phyloP scores from a whole-genome alignment of 2,113 vertebrate species.

The Phyllostomus discolor region DNA sequence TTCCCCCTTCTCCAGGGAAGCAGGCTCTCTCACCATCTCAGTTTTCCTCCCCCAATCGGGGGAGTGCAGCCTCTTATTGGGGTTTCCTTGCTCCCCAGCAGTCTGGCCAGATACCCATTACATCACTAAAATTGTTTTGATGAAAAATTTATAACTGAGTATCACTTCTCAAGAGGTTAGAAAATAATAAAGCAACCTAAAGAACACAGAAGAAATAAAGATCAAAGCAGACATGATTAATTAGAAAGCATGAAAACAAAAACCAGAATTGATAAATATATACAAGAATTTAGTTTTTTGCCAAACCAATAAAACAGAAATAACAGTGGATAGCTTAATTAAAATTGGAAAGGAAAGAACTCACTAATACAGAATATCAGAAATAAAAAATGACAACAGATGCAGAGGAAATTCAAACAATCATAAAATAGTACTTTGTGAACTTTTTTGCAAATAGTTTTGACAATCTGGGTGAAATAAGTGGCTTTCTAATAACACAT shows the following conservation, averaged over 20 bases:
- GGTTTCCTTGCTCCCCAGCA: no score
- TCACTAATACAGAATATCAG: conserved; percentile 13
- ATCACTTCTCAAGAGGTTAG: neutral
- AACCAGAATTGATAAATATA: neutral
- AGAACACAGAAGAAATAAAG: conserved; percentile 9
- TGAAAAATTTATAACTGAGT: conserved; percentile 10
- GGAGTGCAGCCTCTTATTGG: no score
- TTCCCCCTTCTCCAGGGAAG: no score
- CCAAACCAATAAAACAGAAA: conserved; percentile 13
- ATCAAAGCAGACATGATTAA: conserved; percentile 17
- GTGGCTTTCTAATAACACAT: conserved; percentile 56
- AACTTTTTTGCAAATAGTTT: conserved; percentile 50
- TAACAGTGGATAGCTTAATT: conserved; percentile 8
- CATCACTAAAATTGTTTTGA: neutral
- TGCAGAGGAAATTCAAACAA: conserved; percentile 48
- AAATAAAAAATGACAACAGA: conserved; percentile 44
- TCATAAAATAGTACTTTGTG: conserved; percentile 13
- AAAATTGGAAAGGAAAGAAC: neutral
- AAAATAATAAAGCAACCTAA: conserved; percentile 31
- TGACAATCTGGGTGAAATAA: conserved; percentile 47
- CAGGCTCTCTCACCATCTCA: no score
- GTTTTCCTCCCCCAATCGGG: no score
- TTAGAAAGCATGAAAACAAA: conserved; percentile 22
- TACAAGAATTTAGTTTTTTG: neutral
- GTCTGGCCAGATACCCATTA: no score